Conservation (phyloP, 1,140 invertebrate genomes). For the Monomorium pharaonis region DNA sequence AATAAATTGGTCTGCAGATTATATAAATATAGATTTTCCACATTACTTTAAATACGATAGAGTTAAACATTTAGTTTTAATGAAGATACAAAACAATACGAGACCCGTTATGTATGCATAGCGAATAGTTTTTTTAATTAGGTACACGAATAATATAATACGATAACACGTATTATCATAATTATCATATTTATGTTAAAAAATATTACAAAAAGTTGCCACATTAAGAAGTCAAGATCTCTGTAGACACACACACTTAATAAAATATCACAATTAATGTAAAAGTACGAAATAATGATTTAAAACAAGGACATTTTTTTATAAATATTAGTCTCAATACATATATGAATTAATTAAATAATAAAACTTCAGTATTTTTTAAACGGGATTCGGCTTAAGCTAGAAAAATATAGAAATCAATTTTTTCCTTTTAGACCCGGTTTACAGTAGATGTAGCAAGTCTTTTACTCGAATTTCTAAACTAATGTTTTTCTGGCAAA, state of each 20-base stretch:
- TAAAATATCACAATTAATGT: conserved; percentile 27
- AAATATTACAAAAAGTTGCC: conserved; percentile 28
- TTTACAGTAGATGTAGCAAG: no score
- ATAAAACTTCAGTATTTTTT: neutral
- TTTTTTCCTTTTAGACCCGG: no score
- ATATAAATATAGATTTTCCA: conserved; percentile 90
- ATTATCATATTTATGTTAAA: conserved; percentile 10
- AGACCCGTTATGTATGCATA: conserved; percentile 13
- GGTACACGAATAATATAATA: conserved; percentile 33
- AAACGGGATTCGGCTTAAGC: neutral
- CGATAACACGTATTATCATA: conserved; percentile 1
- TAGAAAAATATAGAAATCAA: neutral
- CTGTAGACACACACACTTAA: neutral
- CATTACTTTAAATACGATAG: conserved; percentile 94
- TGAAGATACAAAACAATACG: conserved; percentile 86
- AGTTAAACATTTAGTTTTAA: conserved; percentile 91
- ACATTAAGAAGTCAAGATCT: conserved; percentile 18
- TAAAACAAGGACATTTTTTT: conserved; percentile 11
- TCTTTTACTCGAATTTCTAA: no score
- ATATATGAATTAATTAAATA: neutral
- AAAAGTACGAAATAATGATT: neutral
- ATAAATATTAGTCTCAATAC: neutral
- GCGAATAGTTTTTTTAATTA: conserved; percentile 24
- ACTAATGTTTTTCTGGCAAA: no score
- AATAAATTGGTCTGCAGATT: conserved; percentile 87